These are phyloP conservation scores for Selenia dentaria DNA, from an alignment of 2,888 invertebrate genomes.

Conservation along the genomic window DNA sequence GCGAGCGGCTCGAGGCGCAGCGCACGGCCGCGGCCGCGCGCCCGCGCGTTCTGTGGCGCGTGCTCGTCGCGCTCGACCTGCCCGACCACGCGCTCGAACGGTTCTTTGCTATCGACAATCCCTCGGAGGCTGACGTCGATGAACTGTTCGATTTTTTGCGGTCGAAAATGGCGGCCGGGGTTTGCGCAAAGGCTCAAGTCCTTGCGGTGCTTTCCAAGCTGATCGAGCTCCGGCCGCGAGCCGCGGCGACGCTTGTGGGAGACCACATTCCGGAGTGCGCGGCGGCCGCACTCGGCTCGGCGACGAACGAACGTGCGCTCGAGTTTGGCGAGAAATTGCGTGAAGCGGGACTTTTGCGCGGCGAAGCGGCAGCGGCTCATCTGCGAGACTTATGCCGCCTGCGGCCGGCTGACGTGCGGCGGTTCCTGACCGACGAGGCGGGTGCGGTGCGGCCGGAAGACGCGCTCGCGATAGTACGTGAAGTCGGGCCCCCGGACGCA, in stretches of 20 bases:
- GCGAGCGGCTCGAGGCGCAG: conserved; percentile 40
- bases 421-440: conserved; percentile 56
- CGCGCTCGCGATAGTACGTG: conserved; percentile 59
- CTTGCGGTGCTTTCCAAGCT: conserved; percentile 48
- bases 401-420: conserved; percentile 51
- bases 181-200: conserved; percentile 29
- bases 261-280: conserved; percentile 44
- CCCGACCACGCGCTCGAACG: conserved; percentile 49
- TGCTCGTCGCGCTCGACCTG: conserved; percentile 48
- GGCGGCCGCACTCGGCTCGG: conserved; percentile 50
- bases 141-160: conserved; percentile 68
- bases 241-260: conserved; percentile 58
- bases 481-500: conserved; percentile 55
- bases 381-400: conserved; percentile 57
- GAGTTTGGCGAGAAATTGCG: conserved; percentile 50
- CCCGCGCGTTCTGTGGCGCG: conserved; percentile 62
- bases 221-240: conserved; percentile 56
- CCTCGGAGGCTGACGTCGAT: conserved; percentile 58
- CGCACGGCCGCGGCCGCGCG: conserved; percentile 37
- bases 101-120: conserved; percentile 60
- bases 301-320: conserved; percentile 45
- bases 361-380: conserved; percentile 57
- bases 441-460: conserved; percentile 70
- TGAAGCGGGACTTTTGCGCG: conserved; percentile 41
- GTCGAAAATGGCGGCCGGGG: conserved; percentile 41